Evolutionary conservation across 2,888 invertebrate genomes (phyloP), one percentile per base, ranked within the genome.

Genomic region (Rhaphigaster nebulosa): DNA sequence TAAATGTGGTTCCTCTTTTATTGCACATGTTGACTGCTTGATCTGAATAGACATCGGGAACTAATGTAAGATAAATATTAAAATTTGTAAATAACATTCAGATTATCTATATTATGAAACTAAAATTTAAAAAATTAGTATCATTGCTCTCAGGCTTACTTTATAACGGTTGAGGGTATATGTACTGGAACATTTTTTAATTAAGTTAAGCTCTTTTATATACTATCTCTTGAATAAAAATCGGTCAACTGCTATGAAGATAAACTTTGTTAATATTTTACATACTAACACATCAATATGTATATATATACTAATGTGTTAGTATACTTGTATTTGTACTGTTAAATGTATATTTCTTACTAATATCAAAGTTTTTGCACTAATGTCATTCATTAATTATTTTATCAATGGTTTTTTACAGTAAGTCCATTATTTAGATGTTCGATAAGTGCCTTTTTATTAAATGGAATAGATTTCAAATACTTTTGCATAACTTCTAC

Each of bases 401-500:
- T 54, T 90, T 34, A 87, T 60, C 23, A 65, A 90, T 52, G 12
- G 29, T 50, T 70, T 52, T 90, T 90, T 87, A 76, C 88, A 87
- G 34, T 88, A 76, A 60, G 88, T 90, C 88, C 88, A 90, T 90
- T 88, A 76, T 90, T 90, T 90, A 90, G 90, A 90, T 88, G 88
- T 90, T 90, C 90, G 88, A 90, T 90, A 90, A 90, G 90, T 90
- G 90, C 90, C 90, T 90, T 90, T 90, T 90, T 56, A 88, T 88
- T 90, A 88, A 90, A 50, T 60, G 50, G 80, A 56, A 90, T 90
- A 90, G 90, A 65, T 90, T 89, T 89, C 76, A 34, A 41, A 89
- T 70, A 89, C 89, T 76, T 89, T 89, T 89, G 52, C 89, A 89
- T 50, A 89, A 89, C 60, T 65, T 60, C 56, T 45, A 84, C 84